These are phyloP conservation scores for Tribolium madens DNA, from an alignment of 1,140 invertebrate species.

Conservation along the genomic window DNA sequence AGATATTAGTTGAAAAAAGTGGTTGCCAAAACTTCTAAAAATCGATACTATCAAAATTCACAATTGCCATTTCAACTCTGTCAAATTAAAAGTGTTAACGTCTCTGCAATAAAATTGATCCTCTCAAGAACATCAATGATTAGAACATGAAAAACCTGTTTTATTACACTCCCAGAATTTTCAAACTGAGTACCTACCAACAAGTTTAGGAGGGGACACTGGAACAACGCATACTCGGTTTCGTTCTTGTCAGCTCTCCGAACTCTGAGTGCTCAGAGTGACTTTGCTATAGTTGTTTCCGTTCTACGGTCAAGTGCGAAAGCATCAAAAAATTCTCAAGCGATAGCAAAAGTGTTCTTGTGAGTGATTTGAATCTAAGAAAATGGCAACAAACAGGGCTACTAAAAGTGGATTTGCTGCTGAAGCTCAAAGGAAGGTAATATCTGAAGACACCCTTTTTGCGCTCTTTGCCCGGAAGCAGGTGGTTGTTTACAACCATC, in stretches of 20 bases:
- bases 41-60: no score
- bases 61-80: background rate
- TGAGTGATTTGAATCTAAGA: slow-evolving; percentile 43
- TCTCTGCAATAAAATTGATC: background rate
- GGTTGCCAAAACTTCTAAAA: no score
- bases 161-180: background rate
- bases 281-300: slow-evolving; percentile 23
- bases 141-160: slow-evolving; percentile 16
- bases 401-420: slow-evolving; percentile 94
- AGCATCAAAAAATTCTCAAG: background rate
- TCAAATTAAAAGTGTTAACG: background rate
- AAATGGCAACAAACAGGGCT: slow-evolving; percentile 89
- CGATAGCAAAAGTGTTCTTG: slow-evolving; percentile 36
- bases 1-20: no score
- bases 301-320: slow-evolving; percentile 4
- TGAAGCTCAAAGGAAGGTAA: slow-evolving; percentile 91
- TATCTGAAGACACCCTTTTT: background rate
- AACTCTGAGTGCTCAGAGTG: background rate
- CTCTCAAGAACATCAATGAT: background rate
- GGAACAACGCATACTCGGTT: slow-evolving; percentile 25
- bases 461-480: background rate
- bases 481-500: slow-evolving; percentile 13
- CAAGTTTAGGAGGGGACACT: background rate
- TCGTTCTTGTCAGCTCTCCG: background rate
- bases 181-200: background rate